These are phyloP conservation scores for Nasalis larvatus DNA, from an alignment of 2,113 vertebrate species.

Conservation along the genomic window DNA sequence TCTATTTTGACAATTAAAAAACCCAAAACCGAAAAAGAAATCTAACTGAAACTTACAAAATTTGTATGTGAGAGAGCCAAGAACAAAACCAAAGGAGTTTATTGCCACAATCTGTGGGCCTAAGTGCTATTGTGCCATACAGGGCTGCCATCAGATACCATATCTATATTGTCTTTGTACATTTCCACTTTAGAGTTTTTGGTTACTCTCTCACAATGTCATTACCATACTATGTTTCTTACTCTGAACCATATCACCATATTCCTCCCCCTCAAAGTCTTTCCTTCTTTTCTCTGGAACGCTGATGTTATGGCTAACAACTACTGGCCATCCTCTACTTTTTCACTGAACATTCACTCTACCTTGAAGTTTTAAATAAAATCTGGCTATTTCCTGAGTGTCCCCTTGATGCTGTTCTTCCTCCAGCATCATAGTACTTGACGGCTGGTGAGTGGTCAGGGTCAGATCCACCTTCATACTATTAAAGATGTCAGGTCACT, in stretches of 20 bases:
- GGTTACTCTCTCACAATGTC: neutral
- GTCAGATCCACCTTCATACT: neutral
- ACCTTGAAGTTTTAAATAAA: neutral
- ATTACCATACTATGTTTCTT: neutral
- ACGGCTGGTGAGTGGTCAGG: neutral
- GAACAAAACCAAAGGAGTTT: neutral
- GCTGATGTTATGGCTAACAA: accelerated
- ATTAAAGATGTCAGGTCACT: neutral
- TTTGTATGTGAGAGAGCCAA: neutral
- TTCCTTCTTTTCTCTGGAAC: neutral
- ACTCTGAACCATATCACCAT: neutral
- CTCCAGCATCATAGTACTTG: neutral
- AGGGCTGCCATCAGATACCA: neutral
- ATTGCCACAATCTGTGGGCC: neutral
- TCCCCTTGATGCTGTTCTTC: neutral
- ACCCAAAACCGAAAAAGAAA: neutral
- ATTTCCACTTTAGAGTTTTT: neutral
- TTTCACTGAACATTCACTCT: neutral
- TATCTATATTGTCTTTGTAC: neutral
- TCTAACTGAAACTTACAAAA: neutral
- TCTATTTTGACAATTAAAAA: neutral
- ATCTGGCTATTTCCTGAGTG: neutral
- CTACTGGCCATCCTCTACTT: neutral
- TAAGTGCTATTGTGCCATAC: neutral
- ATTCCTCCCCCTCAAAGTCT: neutral